Evolutionary conservation across 1,140 invertebrate species (phyloP), one percentile per base, ranked within the genome.

Genomic region (Drosophila gunungcola): DNA sequence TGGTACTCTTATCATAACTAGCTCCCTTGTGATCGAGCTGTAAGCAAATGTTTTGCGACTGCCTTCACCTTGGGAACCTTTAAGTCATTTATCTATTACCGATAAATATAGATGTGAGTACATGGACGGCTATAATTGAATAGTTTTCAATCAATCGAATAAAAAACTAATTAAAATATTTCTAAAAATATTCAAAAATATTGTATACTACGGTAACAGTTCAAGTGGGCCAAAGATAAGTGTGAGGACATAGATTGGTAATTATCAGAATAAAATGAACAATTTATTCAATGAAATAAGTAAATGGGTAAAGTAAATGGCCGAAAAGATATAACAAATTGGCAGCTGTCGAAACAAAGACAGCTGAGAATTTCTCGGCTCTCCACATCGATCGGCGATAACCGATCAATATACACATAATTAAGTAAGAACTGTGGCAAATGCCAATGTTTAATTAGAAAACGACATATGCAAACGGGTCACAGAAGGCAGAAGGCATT

Each of bases 381-480:
- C 51, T 52, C 29, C 64, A 29, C 48, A 53, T 52, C 11, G 64
- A 68, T 64, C 11, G 52, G 21, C 65, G 67, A 69, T 70, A 70
- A 29, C 49, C 29, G 67, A 70, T 70, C 51, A 70, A 70, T 70
- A 70, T 70, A 70, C 29, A 70, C 67, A 70, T 70, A 70, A 70
- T 70, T 70, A 70, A 56, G 67, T 70, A 72, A 60, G 67, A 79
- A 84, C 76, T 84, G 73, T 84, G 84, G 58, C 80, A 85, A 85
- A 84, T 77, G 57, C 58, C 56, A 58, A 48, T 80, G 81, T 84
- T 84, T 84, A 84, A 84, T 84, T 84, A 84, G 72, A 80, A 73
- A 77, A 84, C 80, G 80, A 80, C 80, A 84, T 84, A 84, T 84
- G 80, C 80, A 84, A 79, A 80, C 76, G 61, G 58, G 43, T 10